Evolutionary conservation across 92 coral and sea anemone species (phyloP).

Genomic region (Paramuricea clavata): DNA sequence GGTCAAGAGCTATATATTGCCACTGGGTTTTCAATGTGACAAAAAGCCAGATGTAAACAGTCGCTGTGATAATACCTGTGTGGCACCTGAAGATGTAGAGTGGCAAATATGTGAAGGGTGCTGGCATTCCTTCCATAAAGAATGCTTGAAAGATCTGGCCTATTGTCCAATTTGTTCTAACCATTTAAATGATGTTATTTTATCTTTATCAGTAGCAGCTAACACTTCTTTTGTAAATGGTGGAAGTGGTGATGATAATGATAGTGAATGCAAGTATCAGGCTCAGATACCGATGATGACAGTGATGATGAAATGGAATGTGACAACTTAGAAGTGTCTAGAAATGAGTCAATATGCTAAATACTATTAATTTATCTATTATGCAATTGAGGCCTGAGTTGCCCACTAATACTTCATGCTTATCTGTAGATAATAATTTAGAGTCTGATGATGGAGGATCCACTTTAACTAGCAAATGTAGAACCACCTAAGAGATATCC

Average conservation of each 20-base stretch:
- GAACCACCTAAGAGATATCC: constrained; percentile 39
- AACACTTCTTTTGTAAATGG: constrained; percentile 33
- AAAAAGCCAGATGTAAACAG: constrained; percentile 50
- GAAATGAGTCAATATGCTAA: neutral
- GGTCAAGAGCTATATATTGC: constrained; percentile 46
- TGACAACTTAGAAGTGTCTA: neutral
- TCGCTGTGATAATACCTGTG: constrained; percentile 52
- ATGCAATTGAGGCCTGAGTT: constrained; percentile 4
- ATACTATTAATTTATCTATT: neutral
- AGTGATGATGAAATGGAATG: constrained; percentile 30
- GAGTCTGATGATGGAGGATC: neutral
- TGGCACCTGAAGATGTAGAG: neutral
- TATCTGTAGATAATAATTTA: neutral
- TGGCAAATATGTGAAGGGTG: constrained; percentile 63
- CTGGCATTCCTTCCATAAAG: constrained; percentile 51
- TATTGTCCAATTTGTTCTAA: constrained; percentile 47
- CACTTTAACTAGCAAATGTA: neutral
- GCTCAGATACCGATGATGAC: neutral
- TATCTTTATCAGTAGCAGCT: constrained; percentile 43
- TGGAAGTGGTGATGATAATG: constrained; percentile 24
- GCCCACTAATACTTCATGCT: neutral
- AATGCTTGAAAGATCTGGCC: constrained; percentile 12
- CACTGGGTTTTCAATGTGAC: constrained; percentile 63
- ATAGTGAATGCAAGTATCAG: neutral
- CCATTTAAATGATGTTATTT: constrained; percentile 11